These are phyloP conservation scores for Alligator mississippiensis DNA, from an alignment of 2,113 vertebrate species.

Conservation along the genomic window DNA sequence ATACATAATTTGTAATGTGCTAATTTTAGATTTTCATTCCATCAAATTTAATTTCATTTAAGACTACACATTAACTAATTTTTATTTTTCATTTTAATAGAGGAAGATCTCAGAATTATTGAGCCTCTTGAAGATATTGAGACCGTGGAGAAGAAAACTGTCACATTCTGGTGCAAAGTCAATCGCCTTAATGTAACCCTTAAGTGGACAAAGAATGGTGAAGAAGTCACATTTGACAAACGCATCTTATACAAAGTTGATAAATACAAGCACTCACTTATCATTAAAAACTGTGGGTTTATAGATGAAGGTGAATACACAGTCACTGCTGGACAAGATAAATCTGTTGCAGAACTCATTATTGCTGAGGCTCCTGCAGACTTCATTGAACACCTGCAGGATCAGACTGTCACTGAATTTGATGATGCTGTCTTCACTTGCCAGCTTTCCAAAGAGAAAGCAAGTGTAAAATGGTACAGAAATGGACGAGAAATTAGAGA, in stretches of 20 bases:
- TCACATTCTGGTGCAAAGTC: slow-evolving; percentile 94
- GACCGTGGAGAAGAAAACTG: slow-evolving; percentile 96
- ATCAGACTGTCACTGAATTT: slow-evolving; percentile 97
- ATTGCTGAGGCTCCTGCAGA: slow-evolving; percentile 97
- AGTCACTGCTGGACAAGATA: slow-evolving; percentile 89
- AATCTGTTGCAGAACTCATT: slow-evolving; percentile 91
- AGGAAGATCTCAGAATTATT: slow-evolving; percentile 92
- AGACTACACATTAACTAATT: slow-evolving; percentile 24
- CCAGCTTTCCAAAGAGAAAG: slow-evolving; percentile 94
- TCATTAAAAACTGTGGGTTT: slow-evolving; percentile 93
- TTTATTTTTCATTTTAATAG: slow-evolving; percentile 75
- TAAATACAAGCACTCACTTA: slow-evolving; percentile 92
- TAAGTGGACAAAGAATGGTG: slow-evolving; percentile 92
- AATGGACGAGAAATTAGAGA: slow-evolving; percentile 95
- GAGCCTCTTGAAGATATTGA: slow-evolving; percentile 94
- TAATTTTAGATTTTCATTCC: not conserved
- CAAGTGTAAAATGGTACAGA: slow-evolving; percentile 92
- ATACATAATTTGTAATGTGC: slow-evolving; percentile 65
- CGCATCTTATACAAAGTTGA: slow-evolving; percentile 90
- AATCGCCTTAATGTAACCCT: slow-evolving; percentile 92
- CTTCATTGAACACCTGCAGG: slow-evolving; percentile 89
- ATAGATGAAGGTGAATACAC: slow-evolving; percentile 95
- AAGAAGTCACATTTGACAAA: slow-evolving; percentile 90
- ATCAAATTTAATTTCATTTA: not conserved
- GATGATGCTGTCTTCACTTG: slow-evolving; percentile 95